phyloP scores from a whole-genome alignment of 2,888 invertebrate species.

The Fissipunctia ypsillon region DNA sequence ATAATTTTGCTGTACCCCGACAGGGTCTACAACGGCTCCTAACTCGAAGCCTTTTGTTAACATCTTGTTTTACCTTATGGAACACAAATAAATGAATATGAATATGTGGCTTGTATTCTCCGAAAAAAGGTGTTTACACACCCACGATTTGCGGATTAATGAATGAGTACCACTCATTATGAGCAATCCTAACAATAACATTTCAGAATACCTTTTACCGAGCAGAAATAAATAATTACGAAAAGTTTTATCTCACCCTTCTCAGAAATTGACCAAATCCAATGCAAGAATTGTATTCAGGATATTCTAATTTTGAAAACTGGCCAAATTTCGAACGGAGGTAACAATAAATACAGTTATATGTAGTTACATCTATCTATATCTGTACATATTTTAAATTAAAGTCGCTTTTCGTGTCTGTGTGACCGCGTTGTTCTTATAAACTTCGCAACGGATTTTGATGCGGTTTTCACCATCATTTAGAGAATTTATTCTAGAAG shows the following conservation, averaged over 20 bases:
- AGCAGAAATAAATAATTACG: not conserved
- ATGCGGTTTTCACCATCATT: not conserved
- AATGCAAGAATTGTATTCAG: not conserved
- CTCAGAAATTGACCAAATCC: not conserved
- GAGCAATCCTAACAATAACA: not conserved
- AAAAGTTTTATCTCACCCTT: not conserved
- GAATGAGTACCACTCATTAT: not conserved
- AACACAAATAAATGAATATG: too few relatives aligned
- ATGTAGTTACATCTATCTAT: conserved; percentile 8
- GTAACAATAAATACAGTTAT: not conserved
- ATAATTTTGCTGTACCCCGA: too few relatives aligned
- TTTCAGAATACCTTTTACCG: not conserved
- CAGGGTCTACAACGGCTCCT: too few relatives aligned
- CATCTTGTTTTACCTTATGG: too few relatives aligned
- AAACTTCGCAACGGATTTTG: not conserved
- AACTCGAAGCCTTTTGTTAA: too few relatives aligned
- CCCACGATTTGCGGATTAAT: not conserved
- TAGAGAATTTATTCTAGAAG: not conserved
- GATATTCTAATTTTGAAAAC: conserved; percentile 17
- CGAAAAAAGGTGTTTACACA: not conserved
- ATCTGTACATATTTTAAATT: not conserved
- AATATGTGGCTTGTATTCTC: too few relatives aligned
- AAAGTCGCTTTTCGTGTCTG: not conserved
- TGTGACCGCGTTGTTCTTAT: not conserved
- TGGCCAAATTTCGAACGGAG: conserved; percentile 6